A percentile compares a stretch with the other conserved stretches of the same genome.
These are phyloP conservation scores for Acropternis orthonyx DNA, from an alignment of 2,797 vertebrate genomes.

Conservation along the genomic window DNA sequence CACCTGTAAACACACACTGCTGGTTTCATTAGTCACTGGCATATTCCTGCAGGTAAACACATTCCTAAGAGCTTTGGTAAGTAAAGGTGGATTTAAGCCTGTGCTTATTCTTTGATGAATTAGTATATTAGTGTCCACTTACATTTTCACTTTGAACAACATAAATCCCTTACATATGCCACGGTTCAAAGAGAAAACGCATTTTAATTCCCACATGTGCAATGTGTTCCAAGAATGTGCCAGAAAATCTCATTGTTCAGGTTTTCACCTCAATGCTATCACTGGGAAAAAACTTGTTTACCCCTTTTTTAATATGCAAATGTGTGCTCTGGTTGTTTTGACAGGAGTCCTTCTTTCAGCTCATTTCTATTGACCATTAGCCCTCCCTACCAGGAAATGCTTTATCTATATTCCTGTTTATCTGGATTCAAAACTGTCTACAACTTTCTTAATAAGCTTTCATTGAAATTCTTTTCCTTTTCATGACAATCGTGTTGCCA, in stretches of 20 bases:
- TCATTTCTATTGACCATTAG: neutral
- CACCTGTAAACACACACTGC: neutral
- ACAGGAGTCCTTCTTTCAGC: neutral
- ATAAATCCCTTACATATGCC: constrained; percentile 36
- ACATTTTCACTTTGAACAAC: constrained; percentile 26
- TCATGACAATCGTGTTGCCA: neutral
- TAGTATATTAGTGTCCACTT: constrained; percentile 36
- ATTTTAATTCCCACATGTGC: neutral
- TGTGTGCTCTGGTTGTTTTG: neutral
- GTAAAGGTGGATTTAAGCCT: constrained; percentile 11
- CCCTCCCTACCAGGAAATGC: neutral
- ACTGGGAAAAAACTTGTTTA: neutral
- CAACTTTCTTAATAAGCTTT: neutral
- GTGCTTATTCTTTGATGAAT: constrained; percentile 48
- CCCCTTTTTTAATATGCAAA: neutral
- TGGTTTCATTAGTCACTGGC: constrained; percentile 1
- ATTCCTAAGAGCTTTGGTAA: constrained; percentile 42
- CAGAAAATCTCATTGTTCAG: constrained; percentile 42
- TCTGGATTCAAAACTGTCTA: neutral
- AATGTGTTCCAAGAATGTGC: neutral
- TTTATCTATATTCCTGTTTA: neutral
- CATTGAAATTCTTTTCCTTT: neutral
- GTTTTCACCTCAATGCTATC: neutral
- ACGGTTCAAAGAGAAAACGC: constrained; percentile 34
- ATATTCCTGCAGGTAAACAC: constrained; percentile 40